Base-by-base conservation (phyloP, 2,113 vertebrate species). In the Cromileptes altivelis region DNA sequence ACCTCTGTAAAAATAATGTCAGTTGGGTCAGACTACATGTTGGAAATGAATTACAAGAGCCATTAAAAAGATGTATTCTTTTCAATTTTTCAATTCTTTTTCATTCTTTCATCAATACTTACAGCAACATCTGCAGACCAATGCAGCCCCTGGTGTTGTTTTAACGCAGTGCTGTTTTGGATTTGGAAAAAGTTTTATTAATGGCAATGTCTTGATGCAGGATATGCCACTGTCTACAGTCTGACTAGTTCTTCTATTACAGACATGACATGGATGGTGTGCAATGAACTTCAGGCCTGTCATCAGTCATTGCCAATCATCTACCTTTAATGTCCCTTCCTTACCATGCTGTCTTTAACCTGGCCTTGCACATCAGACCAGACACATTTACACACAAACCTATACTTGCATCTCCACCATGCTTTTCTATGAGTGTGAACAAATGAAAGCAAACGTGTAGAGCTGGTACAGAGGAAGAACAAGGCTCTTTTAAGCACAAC, bases 401-500 rank as follows among this genome's bases (percentile, higher is more conserved):
- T 27, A 27, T 14, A 58, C 70, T 67, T 19, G 3, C 19, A 19
- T 57, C 70, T 70, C 21, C 0, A 53, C 4, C 2, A 40, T 8
- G 63, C 60, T 78, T 78, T 78, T 86, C n/a, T 13, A 15, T 10
- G 50, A 71, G 84, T 85, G 67, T 79, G 75, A 90, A 47, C 27
- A 79, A 80, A 84, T 77, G 47, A 87, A 84, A 92, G 84, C 84
- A 89, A 89, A 91, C 18, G 4, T 88, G 82, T 90, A 57, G 45
- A 70, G 63, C 62, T 60, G 15, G 70, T 84, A 56, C 27, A 78
- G 79, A 76, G 70, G 53, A 75, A 69, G 75, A 85, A 74, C 67
- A 75, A 21, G 77, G 30, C 63, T 87, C 86, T 75, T 78, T 85
- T 79, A 62, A 47, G 65, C 60, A 52, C 18, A 68, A 62, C 72